Evolutionary conservation across 2,888 invertebrate genomes (phyloP).

Genomic region (Drosophila infuscata): DNA sequence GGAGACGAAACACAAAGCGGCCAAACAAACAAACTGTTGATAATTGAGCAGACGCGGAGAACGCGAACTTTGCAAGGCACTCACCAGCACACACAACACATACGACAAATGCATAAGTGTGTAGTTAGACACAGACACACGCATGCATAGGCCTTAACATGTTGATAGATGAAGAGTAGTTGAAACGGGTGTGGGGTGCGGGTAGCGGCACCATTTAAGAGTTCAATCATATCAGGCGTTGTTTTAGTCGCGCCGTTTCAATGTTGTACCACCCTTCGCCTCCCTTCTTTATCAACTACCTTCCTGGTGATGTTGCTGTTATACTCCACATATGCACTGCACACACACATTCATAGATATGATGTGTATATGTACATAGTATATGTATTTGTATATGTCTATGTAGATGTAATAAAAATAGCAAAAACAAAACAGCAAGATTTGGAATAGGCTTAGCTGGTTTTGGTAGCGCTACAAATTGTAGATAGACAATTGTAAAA

Average conservation of each 20-base stretch:
- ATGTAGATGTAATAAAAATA: background rate
- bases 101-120: conserved; percentile 7
- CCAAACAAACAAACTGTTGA: conserved; percentile 72
- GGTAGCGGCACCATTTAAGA: conserved; percentile 59
- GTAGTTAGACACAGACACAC: conserved; percentile 12
- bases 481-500: background rate
- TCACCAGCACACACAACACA: conserved; percentile 24
- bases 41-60: conserved; percentile 67
- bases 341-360: conserved; percentile 28
- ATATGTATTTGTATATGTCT: background rate
- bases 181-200: conserved; percentile 6
- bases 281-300: background rate
- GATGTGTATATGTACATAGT: conserved; percentile 11
- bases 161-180: background rate
- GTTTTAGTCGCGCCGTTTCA: conserved; percentile 67
- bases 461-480: conserved; percentile 26
- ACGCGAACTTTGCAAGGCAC: conserved; percentile 48
- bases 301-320: conserved; percentile 28
- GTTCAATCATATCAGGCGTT: conserved; percentile 73
- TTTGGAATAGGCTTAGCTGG: conserved; percentile 13
- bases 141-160: conserved; percentile 13
- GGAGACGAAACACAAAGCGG: conserved; percentile 43
- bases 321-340: conserved; percentile 47
- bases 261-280: conserved; percentile 18
- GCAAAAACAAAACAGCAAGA: conserved; percentile 13